Evolutionary conservation across 2,113 vertebrate genomes (phyloP).

Genomic region (Odontophorus gujanensis): DNA sequence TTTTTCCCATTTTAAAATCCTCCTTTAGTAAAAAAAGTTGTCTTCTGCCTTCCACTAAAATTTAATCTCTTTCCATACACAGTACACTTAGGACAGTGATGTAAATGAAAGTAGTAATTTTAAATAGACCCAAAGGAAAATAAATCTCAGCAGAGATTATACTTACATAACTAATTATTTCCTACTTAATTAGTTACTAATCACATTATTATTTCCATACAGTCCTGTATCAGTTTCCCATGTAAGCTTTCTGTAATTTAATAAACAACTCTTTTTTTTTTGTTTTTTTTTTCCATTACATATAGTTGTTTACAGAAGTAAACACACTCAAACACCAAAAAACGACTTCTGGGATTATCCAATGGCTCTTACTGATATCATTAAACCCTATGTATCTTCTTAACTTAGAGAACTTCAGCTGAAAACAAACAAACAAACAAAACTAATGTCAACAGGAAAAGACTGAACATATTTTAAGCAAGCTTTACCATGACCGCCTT

Average conservation of each 20-base stretch:
- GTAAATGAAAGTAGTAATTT: background rate
- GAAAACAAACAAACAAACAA: background rate
- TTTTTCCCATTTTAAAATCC: background rate
- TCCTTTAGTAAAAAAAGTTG: background rate
- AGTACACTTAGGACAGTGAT: background rate
- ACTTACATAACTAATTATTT: background rate
- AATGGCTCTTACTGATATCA: background rate
- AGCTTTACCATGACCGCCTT: background rate
- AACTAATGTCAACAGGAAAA: rapidly evolving
- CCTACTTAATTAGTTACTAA: background rate
- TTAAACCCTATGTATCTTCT: background rate
- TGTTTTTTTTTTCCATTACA: background rate
- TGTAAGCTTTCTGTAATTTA: background rate
- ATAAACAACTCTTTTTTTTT: background rate
- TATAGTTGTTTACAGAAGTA: background rate
- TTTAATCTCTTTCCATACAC: background rate
- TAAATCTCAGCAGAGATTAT: background rate
- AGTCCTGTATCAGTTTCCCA: background rate
- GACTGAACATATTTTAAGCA: background rate
- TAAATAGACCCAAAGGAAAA: background rate
- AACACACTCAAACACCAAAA: background rate
- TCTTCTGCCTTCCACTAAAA: background rate
- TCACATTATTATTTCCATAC: background rate
- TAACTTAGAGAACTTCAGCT: background rate
- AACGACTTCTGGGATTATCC: background rate